Evolutionary conservation across 2,113 vertebrate genomes (phyloP).

Genomic region (Xyrauchen texanus): DNA sequence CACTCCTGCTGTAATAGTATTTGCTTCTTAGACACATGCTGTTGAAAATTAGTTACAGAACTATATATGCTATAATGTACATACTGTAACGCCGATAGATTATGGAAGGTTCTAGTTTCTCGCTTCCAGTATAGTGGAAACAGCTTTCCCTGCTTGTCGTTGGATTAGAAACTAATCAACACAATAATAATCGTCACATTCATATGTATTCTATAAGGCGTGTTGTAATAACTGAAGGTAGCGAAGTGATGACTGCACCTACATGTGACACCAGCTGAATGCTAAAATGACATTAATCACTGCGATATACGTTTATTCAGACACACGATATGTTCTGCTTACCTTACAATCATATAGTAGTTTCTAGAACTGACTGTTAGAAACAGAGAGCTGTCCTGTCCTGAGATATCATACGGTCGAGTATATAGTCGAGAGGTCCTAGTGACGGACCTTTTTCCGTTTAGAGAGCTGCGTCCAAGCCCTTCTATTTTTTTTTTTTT

Average conservation of each 20-base stretch:
- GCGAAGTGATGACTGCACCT: not conserved
- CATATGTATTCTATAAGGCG: not conserved
- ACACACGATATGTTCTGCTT: not conserved
- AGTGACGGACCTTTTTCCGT: too few relatives aligned
- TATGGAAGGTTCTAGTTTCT: too few relatives aligned
- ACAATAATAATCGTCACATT: too few relatives aligned
- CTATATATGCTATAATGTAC: too few relatives aligned
- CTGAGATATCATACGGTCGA: slow-evolving; percentile 54
- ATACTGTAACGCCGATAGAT: too few relatives aligned
- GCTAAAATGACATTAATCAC: not conserved
- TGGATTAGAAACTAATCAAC: not conserved
- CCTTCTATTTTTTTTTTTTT: too few relatives aligned
- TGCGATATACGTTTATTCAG: not conserved
- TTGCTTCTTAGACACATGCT: not conserved
- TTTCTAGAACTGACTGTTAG: not conserved
- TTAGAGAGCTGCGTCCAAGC: too few relatives aligned
- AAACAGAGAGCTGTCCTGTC: slow-evolving; percentile 20
- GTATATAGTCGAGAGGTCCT: not conserved
- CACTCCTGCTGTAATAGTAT: not conserved
- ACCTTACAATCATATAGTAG: slow-evolving; percentile 51
- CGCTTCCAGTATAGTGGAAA: not conserved
- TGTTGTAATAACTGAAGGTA: not conserved
- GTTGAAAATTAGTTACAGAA: too few relatives aligned
- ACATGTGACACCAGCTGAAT: not conserved
- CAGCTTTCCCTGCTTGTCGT: not conserved